Conservation (phyloP, 92 coral and sea anemone species). For the Epizoanthus fatuus region DNA sequence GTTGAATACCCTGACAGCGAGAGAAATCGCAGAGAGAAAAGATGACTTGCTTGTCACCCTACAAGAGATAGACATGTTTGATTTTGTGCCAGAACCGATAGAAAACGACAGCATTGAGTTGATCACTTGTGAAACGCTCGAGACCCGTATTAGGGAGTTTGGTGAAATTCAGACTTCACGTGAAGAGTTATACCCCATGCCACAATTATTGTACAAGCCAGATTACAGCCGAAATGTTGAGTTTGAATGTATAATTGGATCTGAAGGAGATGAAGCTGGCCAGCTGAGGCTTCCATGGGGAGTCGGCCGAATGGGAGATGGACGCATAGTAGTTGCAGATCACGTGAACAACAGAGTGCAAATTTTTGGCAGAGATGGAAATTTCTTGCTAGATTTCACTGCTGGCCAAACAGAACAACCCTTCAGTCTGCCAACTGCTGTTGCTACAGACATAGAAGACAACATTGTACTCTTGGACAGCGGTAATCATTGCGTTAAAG, state of each 20-base stretch:
- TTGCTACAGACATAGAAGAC: slow-evolving; percentile 55
- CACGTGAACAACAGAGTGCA: slow-evolving; percentile 70
- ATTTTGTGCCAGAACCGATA: slow-evolving; percentile 20
- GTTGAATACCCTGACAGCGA: neutral
- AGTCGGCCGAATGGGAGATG: slow-evolving; percentile 55
- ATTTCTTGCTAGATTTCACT: neutral
- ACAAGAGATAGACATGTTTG: slow-evolving; percentile 3
- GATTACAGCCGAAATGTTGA: slow-evolving; percentile 41
- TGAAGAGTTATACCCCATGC: neutral
- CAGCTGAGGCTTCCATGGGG: slow-evolving; percentile 77
- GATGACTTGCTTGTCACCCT: slow-evolving; percentile 23
- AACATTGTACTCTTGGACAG: slow-evolving; percentile 64
- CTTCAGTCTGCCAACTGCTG: slow-evolving; percentile 60
- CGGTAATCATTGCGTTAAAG: slow-evolving; percentile 49
- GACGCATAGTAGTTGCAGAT: slow-evolving; percentile 71
- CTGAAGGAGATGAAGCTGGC: slow-evolving; percentile 36
- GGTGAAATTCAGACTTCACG: slow-evolving; percentile 42
- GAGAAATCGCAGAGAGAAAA: slow-evolving; percentile 7
- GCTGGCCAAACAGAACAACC: slow-evolving; percentile 9
- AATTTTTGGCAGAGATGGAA: slow-evolving; percentile 40
- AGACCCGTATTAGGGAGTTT: slow-evolving; percentile 4
- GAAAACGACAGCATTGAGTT: slow-evolving; percentile 35
- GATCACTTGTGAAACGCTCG: neutral
- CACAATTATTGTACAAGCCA: slow-evolving; percentile 11
- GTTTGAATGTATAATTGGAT: slow-evolving; percentile 35